phyloP scores from a whole-genome alignment of 2,888 invertebrate species.

The Lacanobia wlatinum region DNA sequence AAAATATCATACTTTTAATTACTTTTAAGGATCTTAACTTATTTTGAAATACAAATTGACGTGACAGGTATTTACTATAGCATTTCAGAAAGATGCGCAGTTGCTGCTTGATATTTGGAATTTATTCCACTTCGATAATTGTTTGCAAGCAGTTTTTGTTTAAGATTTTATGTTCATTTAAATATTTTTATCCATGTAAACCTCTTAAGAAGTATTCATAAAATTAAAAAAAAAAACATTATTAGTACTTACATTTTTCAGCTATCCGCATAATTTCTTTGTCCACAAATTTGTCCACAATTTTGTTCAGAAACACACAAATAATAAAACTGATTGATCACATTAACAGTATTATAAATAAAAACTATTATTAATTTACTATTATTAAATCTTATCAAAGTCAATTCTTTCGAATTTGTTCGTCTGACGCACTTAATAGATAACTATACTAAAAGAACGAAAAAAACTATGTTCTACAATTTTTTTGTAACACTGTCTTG shows the following conservation, averaged over 20 bases:
- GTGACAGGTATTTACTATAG: neutral
- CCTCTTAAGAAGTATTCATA: neutral
- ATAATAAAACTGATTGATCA: slow-evolving; percentile 46
- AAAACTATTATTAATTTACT: slow-evolving; percentile 30
- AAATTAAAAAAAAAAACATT: slow-evolving; percentile 11
- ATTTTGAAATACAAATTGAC: too few species aligned
- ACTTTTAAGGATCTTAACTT: neutral
- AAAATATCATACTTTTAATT: too few species aligned
- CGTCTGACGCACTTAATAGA: slow-evolving; percentile 54
- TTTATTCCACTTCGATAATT: neutral
- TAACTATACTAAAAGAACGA: slow-evolving; percentile 48
- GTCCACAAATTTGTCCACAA: slow-evolving; percentile 51
- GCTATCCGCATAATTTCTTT: slow-evolving; percentile 37
- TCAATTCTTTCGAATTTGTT: slow-evolving; percentile 58
- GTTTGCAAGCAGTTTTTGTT: neutral
- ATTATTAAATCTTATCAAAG: slow-evolving; percentile 58
- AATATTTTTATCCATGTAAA: slow-evolving; percentile 6
- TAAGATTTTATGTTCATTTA: neutral
- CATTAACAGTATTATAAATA: slow-evolving; percentile 42
- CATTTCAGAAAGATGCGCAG: slow-evolving; percentile 7
- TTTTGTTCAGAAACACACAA: slow-evolving; percentile 43
- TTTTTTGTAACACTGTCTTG: slow-evolving; percentile 51
- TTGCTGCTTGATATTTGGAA: slow-evolving; percentile 3
- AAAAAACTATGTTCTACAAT: slow-evolving; percentile 53
- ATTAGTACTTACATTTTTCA: slow-evolving; percentile 56